Conservation (phyloP, 1,140 invertebrate species). For the Drosophila tani region DNA sequence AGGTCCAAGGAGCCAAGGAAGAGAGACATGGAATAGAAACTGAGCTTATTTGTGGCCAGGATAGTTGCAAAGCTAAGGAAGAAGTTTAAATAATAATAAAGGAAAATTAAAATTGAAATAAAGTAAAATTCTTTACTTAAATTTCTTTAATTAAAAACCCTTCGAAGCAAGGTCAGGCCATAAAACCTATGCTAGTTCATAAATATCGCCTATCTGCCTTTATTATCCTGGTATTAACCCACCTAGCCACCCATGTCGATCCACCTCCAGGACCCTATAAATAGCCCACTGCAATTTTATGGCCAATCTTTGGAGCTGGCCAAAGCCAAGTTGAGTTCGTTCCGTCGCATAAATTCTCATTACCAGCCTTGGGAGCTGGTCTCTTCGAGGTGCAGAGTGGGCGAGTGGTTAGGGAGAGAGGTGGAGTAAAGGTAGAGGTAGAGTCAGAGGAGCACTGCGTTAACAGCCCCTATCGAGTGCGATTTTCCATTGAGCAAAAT, state of each 20-base stretch:
- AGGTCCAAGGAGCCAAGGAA: background rate
- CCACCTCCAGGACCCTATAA: background rate
- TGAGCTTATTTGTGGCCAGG: background rate
- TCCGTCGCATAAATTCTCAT: slow-evolving; percentile 24
- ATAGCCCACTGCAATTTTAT: slow-evolving; percentile 49
- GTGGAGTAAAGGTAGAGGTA: background rate
- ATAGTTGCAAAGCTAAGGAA: background rate
- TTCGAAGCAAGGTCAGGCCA: background rate
- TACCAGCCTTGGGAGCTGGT: background rate
- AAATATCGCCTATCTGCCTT: background rate
- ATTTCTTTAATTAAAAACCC: no score
- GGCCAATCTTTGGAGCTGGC: slow-evolving; percentile 10
- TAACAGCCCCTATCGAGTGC: slow-evolving; percentile 20
- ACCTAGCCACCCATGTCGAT: background rate
- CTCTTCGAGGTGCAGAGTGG: background rate
- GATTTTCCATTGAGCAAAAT: slow-evolving; percentile 56
- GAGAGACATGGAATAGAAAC: background rate
- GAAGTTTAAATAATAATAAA: background rate
- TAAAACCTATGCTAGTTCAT: background rate
- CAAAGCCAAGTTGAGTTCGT: slow-evolving; percentile 1
- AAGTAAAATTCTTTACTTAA: background rate
- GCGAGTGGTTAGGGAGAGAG: background rate
- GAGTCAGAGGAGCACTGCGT: background rate
- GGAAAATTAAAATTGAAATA: background rate
- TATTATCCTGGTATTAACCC: background rate